These are phyloP conservation scores for Sebastes hopkinsi DNA, from an alignment of 2,797 vertebrate species.

Conservation along the genomic window DNA sequence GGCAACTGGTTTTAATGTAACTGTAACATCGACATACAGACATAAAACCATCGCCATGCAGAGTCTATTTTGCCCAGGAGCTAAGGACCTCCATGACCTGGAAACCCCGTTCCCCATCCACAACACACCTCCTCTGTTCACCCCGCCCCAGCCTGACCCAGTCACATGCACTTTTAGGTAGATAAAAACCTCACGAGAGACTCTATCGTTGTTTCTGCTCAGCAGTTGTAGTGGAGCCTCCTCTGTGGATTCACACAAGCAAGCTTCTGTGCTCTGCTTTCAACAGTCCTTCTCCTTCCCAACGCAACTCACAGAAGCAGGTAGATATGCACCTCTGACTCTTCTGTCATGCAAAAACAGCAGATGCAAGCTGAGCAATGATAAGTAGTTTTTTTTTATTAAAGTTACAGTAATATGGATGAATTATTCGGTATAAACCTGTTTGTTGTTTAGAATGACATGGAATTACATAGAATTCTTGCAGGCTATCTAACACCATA, in stretches of 20 bases:
- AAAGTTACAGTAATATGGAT: not conserved
- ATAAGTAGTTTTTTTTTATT: not conserved
- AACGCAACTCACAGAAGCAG: conserved; percentile 17
- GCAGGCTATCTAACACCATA: not conserved
- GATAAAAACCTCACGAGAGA: conserved; percentile 36
- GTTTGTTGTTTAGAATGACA: not conserved
- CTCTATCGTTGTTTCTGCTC: not conserved
- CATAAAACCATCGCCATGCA: no score
- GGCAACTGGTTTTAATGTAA: not conserved
- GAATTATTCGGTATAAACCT: not conserved
- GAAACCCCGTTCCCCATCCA: not conserved
- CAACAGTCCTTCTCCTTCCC: not conserved
- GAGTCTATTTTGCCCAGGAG: no score
- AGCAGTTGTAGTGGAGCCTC: not conserved
- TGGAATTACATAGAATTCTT: not conserved
- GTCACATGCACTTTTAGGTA: conserved; percentile 45
- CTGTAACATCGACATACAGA: not conserved
- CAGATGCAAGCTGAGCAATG: not conserved
- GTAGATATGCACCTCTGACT: conserved; percentile 38
- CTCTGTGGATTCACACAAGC: not conserved
- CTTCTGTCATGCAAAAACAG: not conserved
- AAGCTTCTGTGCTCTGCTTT: not conserved
- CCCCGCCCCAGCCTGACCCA: conserved; percentile 13
- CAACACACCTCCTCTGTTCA: not conserved
- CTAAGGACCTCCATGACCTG: not conserved